A percentile compares a stretch with the other conserved stretches of the same genome.
Evolutionary conservation across 2,797 vertebrate genomes (phyloP).

Genomic region (Diplodus sargus): DNA sequence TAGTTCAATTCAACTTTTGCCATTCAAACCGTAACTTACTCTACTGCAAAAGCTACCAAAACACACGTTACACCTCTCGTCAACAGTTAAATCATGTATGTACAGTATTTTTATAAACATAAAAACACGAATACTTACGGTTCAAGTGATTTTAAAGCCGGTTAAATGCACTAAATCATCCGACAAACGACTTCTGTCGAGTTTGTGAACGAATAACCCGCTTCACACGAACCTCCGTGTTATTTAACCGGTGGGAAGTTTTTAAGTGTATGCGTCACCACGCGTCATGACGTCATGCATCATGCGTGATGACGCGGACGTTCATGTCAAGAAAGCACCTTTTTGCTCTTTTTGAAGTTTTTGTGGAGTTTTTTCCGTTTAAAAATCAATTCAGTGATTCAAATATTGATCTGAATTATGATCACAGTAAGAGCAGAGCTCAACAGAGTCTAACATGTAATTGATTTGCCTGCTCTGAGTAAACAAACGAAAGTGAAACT

Average conservation of each 20-base stretch:
- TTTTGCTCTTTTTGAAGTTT: too few species aligned
- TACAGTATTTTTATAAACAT: background rate
- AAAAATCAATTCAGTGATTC: background rate
- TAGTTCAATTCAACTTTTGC: background rate
- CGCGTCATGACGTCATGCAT: too few species aligned
- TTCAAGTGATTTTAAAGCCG: background rate
- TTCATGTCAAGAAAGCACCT: too few species aligned
- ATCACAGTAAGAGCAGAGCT: background rate
- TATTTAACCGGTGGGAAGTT: too few species aligned
- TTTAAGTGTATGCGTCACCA: too few species aligned
- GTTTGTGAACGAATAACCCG: too few species aligned
- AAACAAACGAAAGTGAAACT: constrained; percentile 21
- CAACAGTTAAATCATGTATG: fast-evolving
- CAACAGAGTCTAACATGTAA: background rate
- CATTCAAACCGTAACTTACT: background rate
- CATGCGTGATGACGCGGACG: too few species aligned
- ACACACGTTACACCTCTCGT: background rate
- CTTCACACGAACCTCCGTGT: too few species aligned
- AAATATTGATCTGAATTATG: background rate
- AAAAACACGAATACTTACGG: constrained; percentile 24
- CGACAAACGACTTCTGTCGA: fast-evolving
- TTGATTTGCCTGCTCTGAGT: fast-evolving
- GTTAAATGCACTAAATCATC: background rate
- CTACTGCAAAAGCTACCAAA: background rate
- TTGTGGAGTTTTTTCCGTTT: background rate